These are phyloP conservation scores for Chondrilla cf. caribensis DNA, from an alignment of 37 sponge, comb jelly and placozoan genomes.

Conservation along the genomic window DNA sequence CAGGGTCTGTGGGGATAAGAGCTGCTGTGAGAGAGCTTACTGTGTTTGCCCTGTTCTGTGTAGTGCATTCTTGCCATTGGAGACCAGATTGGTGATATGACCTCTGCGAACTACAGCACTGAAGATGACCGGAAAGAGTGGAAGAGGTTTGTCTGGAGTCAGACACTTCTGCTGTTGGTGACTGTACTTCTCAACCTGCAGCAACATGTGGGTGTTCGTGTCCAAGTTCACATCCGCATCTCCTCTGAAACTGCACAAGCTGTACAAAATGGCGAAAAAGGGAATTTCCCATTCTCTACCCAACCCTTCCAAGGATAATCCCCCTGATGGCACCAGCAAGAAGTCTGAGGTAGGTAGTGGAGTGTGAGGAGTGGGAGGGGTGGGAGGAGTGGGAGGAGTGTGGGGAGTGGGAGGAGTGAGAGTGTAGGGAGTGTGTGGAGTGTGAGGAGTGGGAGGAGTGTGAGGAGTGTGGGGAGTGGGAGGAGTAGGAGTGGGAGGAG, in stretches of 20 bases:
- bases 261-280: constrained; percentile 37
- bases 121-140: constrained; percentile 45
- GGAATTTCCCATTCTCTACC: background rate
- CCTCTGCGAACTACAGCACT: constrained; percentile 18
- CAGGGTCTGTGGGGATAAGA: constrained; percentile 11
- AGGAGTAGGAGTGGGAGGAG: too few species aligned
- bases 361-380: too few species aligned
- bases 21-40: background rate
- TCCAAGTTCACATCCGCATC: constrained; percentile 78
- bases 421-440: too few species aligned
- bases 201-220: constrained; percentile 94
- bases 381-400: too few species aligned
- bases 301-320: too few species aligned
- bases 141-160: constrained; percentile 70
- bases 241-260: constrained; percentile 65
- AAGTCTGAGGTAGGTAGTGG: too few species aligned
- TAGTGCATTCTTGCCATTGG: constrained; percentile 77
- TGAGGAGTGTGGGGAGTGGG: too few species aligned
- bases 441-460: too few species aligned
- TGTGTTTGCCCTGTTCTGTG: too few species aligned
- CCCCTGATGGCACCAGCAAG: too few species aligned
- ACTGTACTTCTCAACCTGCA: constrained; percentile 20
- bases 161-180: background rate
- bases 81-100: constrained; percentile 48
- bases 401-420: too few species aligned